Evolutionary conservation across 2,797 vertebrate genomes (phyloP).

Genomic region (Silurus lanzhouensis): DNA sequence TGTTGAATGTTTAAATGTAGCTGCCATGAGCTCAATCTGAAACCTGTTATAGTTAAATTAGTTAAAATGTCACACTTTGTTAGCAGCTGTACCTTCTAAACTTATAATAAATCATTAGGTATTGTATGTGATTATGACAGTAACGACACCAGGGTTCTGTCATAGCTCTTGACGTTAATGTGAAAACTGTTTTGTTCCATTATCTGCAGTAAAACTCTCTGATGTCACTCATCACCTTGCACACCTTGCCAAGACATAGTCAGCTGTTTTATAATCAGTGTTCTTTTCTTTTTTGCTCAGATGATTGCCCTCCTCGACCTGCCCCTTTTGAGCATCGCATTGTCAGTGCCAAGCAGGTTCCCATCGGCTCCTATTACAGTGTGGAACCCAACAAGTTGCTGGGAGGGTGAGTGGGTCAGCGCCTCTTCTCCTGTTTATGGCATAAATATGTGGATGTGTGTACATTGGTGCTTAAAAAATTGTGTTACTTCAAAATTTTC

Average conservation of each 20-base stretch:
- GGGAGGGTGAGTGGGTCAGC: slow-evolving; percentile 77
- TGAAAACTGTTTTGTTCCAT: slow-evolving; percentile 28
- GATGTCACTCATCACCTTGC: slow-evolving; percentile 5
- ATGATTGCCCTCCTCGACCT: slow-evolving; percentile 81
- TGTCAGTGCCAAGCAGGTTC: slow-evolving; percentile 77
- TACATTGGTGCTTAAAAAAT: neutral
- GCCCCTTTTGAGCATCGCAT: slow-evolving; percentile 85
- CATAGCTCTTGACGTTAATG: slow-evolving; percentile 15
- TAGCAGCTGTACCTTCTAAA: slow-evolving; percentile 19
- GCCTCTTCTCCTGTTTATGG: neutral
- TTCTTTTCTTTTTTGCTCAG: slow-evolving; percentile 60
- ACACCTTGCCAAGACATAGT: too few species aligned
- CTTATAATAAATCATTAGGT: neutral
- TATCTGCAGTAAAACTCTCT: neutral
- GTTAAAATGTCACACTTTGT: slow-evolving; percentile 8
- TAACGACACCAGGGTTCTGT: neutral
- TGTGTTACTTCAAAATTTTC: too few species aligned
- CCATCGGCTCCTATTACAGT: slow-evolving; percentile 69
- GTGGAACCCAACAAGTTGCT: slow-evolving; percentile 77
- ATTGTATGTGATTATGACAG: neutral
- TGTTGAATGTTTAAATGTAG: neutral
- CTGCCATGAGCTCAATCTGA: neutral
- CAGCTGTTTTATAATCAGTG: neutral
- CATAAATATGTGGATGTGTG: neutral
- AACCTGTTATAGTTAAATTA: slow-evolving; percentile 2